Evolutionary conservation across 2,797 vertebrate species (phyloP).

Genomic region (Helarctos malayanus): DNA sequence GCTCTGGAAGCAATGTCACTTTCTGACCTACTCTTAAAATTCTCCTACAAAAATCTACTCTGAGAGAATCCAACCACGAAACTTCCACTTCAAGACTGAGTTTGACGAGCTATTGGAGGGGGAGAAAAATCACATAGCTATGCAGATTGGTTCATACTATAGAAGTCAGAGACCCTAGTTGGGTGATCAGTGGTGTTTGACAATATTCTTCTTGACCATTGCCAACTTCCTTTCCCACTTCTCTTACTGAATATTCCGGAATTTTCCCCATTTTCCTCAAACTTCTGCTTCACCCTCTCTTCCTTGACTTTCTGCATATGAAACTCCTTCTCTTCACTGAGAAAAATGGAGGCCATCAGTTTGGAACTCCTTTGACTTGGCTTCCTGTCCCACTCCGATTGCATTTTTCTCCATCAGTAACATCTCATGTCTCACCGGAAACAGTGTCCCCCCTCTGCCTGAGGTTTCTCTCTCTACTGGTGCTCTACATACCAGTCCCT

Average conservation of each 20-base stretch:
- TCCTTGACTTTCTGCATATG: conserved; percentile 1
- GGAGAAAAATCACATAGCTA: not conserved
- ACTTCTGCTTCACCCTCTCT: not conserved
- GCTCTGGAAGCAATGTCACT: not conserved
- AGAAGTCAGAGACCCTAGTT: not conserved
- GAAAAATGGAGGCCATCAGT: not conserved
- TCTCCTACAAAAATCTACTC: not conserved
- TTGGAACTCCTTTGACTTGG: conserved; percentile 1
- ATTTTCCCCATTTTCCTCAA: conserved; percentile 17
- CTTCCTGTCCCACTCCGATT: not conserved
- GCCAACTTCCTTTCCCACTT: not conserved
- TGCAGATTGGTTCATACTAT: not conserved
- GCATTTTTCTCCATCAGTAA: not conserved
- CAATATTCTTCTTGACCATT: not conserved
- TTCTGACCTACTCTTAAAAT: not conserved
- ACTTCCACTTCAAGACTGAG: not conserved
- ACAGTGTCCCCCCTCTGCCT: not conserved
- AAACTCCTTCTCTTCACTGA: conserved; percentile 13
- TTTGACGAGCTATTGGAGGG: not conserved
- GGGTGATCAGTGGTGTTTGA: not conserved
- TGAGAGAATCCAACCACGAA: not conserved
- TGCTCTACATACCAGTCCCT: not conserved
- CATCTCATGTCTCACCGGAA: not conserved
- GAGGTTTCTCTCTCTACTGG: not conserved
- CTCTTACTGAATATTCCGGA: conserved; percentile 21